phyloP scores from a whole-genome alignment of 2,797 vertebrate genomes.

The Malurus leucopterus region DNA sequence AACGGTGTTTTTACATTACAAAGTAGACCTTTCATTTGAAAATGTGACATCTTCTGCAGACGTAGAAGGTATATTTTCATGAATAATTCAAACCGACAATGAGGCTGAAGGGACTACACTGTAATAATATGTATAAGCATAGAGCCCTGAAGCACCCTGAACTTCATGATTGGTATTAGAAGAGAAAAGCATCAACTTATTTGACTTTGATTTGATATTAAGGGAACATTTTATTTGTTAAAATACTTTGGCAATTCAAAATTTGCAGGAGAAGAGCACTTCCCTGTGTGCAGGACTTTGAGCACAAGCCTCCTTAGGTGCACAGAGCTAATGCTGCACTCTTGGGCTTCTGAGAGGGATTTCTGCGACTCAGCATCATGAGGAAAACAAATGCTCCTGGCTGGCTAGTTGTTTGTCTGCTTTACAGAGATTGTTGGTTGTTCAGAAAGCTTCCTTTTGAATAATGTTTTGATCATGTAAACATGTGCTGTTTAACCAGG shows the following conservation, averaged over 20 bases:
- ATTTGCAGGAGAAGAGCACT: not conserved
- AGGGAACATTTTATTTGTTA: not conserved
- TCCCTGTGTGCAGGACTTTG: not conserved
- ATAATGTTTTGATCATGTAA: not conserved
- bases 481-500: not conserved
- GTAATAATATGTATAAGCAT: not conserved
- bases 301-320: not conserved
- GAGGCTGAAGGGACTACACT: not conserved
- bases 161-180: not conserved
- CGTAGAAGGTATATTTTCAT: not conserved
- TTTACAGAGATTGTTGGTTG: not conserved
- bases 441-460: not conserved
- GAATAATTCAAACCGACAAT: constrained; percentile 11
- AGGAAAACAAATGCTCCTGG: not conserved
- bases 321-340: accelerated
- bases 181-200: not conserved
- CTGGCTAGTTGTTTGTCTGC: not conserved
- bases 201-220: not conserved
- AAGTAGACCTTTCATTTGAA: not conserved
- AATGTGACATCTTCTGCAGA: not conserved
- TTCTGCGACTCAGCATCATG: not conserved
- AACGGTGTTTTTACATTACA: not conserved
- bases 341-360: accelerated
- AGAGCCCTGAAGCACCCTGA: not conserved
- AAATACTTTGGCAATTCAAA: not conserved